phyloP scores from a whole-genome alignment of 2,888 invertebrate genomes.

The Drepana falcataria region DNA sequence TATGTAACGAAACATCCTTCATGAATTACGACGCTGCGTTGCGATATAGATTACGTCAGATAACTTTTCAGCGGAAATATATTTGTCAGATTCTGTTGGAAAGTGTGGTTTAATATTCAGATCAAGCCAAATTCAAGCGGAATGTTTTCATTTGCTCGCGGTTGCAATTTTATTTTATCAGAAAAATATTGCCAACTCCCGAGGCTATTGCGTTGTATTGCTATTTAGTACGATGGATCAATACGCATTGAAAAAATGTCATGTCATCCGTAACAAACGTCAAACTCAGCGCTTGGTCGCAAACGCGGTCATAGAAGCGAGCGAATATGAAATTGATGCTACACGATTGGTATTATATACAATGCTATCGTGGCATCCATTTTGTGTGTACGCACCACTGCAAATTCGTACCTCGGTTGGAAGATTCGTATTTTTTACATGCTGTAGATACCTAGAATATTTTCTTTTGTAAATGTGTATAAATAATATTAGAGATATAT shows the following conservation, averaged over 20 bases:
- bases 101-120: neutral
- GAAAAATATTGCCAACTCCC: neutral
- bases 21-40: neutral
- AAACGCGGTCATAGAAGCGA: neutral
- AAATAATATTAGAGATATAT: no score
- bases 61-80: slow-evolving; percentile 1
- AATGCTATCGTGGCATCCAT: neutral
- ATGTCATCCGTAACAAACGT: neutral
- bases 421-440: neutral
- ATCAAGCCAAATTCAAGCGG: neutral
- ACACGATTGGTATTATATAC: neutral
- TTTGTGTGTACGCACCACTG: neutral
- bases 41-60: neutral
- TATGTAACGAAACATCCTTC: slow-evolving; percentile 1
- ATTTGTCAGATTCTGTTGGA: neutral
- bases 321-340: neutral
- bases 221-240: neutral
- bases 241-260: neutral
- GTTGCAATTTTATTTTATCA: neutral
- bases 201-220: neutral
- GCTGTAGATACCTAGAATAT: neutral
- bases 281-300: neutral
- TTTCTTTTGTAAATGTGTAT: no score
- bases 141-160: neutral
- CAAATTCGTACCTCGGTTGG: neutral